A percentile compares a stretch with the other conserved stretches of the same genome.
phyloP scores from a whole-genome alignment of 2,113 vertebrate genomes.

The Macheiramphus alcinus region DNA sequence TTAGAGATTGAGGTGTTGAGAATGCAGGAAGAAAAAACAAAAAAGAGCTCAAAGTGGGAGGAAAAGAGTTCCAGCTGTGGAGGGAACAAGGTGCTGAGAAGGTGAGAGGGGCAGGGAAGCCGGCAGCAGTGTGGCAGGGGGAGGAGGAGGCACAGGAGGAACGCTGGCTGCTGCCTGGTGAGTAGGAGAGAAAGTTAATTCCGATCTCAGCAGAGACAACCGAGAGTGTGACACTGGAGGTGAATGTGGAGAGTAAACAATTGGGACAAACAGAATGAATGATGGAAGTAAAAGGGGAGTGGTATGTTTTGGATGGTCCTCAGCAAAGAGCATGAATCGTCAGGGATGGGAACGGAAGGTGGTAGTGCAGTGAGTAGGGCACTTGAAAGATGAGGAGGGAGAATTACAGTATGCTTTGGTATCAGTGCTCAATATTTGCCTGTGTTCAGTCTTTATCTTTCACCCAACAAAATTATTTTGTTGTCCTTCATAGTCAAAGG shows the following conservation, averaged over 20 bases:
- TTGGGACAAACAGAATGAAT: neutral
- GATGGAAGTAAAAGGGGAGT: neutral
- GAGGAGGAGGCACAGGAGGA: neutral
- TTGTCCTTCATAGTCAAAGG: neutral
- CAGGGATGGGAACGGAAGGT: neutral
- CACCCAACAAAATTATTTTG: neutral
- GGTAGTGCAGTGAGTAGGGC: neutral
- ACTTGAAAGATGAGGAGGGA: neutral
- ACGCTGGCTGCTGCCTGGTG: neutral
- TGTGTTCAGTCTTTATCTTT: neutral
- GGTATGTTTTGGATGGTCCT: neutral
- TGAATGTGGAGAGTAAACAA: neutral
- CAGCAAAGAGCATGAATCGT: neutral
- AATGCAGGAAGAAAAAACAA: neutral
- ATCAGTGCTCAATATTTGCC: neutral
- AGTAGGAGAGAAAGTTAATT: neutral
- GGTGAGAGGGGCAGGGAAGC: neutral
- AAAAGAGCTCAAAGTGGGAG: neutral
- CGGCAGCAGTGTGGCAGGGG: accelerated
- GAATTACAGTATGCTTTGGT: neutral
- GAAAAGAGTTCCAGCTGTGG: neutral
- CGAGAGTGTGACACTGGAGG: neutral
- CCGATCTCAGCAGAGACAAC: neutral
- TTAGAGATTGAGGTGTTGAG: neutral
- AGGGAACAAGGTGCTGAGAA: neutral